phyloP scores from a whole-genome alignment of 2,888 invertebrate species.

The Euzophera pinguis region DNA sequence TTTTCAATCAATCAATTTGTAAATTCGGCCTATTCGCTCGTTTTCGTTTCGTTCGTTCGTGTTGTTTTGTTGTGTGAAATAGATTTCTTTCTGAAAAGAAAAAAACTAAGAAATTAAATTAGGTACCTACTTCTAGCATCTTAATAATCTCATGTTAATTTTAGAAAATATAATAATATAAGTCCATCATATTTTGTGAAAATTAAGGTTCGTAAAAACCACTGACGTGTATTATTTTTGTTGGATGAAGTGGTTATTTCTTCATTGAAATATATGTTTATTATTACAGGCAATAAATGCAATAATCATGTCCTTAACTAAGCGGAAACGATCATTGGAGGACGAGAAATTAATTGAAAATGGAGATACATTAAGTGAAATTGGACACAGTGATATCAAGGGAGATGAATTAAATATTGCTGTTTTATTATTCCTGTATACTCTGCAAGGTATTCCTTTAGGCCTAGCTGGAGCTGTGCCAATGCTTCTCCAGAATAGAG shows the following conservation, averaged over 20 bases:
- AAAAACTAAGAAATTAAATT: too few relatives aligned
- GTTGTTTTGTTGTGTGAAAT: too few relatives aligned
- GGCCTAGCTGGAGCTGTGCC: slow-evolving; percentile 97
- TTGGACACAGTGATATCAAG: slow-evolving; percentile 73
- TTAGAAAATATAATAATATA: not conserved
- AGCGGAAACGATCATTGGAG: slow-evolving; percentile 60
- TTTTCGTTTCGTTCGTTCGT: too few relatives aligned
- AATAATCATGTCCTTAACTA: slow-evolving; percentile 64
- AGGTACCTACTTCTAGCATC: not conserved
- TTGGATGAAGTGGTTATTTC: slow-evolving; percentile 36
- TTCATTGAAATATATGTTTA: slow-evolving; percentile 23
- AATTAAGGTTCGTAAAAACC: slow-evolving; percentile 55
- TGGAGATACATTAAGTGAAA: slow-evolving; percentile 45
- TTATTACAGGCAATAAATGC: slow-evolving; percentile 49
- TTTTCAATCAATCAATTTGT: too few relatives aligned
- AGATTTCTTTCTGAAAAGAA: too few relatives aligned
- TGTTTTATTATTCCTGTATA: slow-evolving; percentile 93
- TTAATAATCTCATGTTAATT: not conserved
- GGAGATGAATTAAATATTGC: slow-evolving; percentile 91
- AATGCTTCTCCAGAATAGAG: slow-evolving; percentile 95
- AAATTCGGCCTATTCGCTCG: too few relatives aligned
- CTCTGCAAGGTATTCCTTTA: slow-evolving; percentile 96
- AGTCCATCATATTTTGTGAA: slow-evolving; percentile 28
- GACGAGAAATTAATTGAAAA: slow-evolving; percentile 67
- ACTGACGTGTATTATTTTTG: slow-evolving; percentile 58